Evolutionary conservation across 2,113 vertebrate genomes (phyloP), one percentile per base, ranked within the genome.

Genomic region (Alaudala cheleensis): DNA sequence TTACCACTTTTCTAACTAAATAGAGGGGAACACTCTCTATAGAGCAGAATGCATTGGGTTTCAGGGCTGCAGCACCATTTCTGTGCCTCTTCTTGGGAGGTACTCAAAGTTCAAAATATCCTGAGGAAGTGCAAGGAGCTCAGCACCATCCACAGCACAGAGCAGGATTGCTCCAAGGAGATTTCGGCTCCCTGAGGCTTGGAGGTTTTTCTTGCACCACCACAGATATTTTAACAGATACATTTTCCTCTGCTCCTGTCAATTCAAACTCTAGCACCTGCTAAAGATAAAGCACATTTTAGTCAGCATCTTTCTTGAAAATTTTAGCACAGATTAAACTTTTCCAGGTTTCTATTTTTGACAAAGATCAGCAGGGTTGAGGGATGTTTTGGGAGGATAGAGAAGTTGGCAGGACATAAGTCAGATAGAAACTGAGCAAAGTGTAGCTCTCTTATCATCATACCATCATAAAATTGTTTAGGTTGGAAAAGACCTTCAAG

Each of bases 1-100:
- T 95, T 97, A 88, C 81, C 85, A 39, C 88, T 90, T 96, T 90
- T 78, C 60, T 57, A 56, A 60, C 76, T 94, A 82, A 95, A 91
- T 33, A 90, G 58, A 92, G 40, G 31, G 51, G 76, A 79, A 72
- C 58, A 64, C 79, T 37, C 37, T 37, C 37, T 37, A 37, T 37
- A 37, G 88, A 94, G 90, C 71, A 90, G 74, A 96, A 88, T 80
- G 79, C 2, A 0, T 93, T 87, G 40, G 53, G 23, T 91, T 95
- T 92, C 89, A 91, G 53, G 71, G 50, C 66, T 85, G 49, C 45
- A 69, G 62, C 50, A 61, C 33, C 28, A 25, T 78, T 92, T 77
- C 82, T 0, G 0, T 0, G 3, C 29, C 57, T 90, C 77, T 81
- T 89, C 89, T 65, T 96, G 91, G 74, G 94, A 90, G 95, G 87